Conservation (phyloP, 2,888 invertebrate species). For the Sarcophaga variegata region DNA sequence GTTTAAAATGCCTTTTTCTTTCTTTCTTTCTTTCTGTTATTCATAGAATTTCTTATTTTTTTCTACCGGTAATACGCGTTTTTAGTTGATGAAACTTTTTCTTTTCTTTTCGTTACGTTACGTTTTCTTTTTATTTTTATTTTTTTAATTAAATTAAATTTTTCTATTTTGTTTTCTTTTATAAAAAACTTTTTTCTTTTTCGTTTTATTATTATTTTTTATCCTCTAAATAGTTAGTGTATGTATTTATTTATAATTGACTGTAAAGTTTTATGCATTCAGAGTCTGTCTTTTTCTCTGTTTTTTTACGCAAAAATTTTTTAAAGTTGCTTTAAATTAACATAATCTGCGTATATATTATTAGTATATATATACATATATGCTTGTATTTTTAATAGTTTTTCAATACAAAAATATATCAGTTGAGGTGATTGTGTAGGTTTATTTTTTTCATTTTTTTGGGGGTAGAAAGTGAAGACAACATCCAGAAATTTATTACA, state of each 20-base stretch:
- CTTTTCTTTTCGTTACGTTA: no score
- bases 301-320: slow-evolving; percentile 18
- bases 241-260: slow-evolving; percentile 37
- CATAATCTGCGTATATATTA: slow-evolving; percentile 75
- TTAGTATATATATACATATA: slow-evolving; percentile 68
- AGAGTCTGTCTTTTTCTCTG: slow-evolving; percentile 27
- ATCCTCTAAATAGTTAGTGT: slow-evolving; percentile 4
- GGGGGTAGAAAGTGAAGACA: slow-evolving; percentile 51
- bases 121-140: slow-evolving; percentile 12
- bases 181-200: slow-evolving; percentile 15
- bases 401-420: slow-evolving; percentile 22
- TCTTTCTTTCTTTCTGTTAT: neutral
- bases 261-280: slow-evolving; percentile 33
- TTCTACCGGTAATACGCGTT: slow-evolving; percentile 68
- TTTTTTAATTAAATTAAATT: slow-evolving; percentile 2
- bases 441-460: neutral
- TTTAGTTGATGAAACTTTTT: neutral
- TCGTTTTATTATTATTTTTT: neutral
- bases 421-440: slow-evolving; percentile 33
- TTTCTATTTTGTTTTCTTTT: slow-evolving; percentile 3
- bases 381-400: slow-evolving; percentile 71
- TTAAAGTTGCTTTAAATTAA: slow-evolving; percentile 71
- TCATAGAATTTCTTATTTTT: slow-evolving; percentile 56
- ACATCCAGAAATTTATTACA: slow-evolving; percentile 36
- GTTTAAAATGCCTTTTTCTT: slow-evolving; percentile 76